phyloP scores from a whole-genome alignment of 2,888 invertebrate genomes.

The Lymantria monacha region DNA sequence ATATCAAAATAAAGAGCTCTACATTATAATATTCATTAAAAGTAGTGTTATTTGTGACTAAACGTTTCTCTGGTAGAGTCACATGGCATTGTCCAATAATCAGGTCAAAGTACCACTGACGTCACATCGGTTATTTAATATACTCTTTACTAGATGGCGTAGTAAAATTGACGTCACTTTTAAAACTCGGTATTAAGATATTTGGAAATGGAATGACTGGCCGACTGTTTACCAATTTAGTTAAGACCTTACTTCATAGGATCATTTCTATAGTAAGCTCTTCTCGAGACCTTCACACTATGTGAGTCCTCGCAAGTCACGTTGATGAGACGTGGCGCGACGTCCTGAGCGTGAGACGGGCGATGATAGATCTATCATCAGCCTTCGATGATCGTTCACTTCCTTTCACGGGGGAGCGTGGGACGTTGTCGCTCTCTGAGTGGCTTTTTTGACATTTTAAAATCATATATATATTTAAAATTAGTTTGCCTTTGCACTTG shows the following conservation, averaged over 20 bases:
- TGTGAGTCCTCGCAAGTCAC: slow-evolving; percentile 35
- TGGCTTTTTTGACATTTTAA: slow-evolving; percentile 12
- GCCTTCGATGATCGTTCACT: slow-evolving; percentile 46
- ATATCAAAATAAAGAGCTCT: too few species aligned
- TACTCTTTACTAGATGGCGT: slow-evolving; percentile 17
- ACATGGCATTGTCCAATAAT: too few species aligned
- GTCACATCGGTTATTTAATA: too few species aligned
- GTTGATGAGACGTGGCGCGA: slow-evolving; percentile 46
- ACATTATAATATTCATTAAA: too few species aligned
- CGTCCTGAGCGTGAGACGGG: slow-evolving; percentile 39
- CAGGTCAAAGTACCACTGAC: background rate
- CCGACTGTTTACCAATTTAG: background rate
- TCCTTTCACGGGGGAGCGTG: slow-evolving; percentile 23
- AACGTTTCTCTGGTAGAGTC: too few species aligned
- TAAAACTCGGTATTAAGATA: slow-evolving; percentile 11
- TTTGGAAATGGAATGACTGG: slow-evolving; percentile 12
- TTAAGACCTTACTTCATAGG: slow-evolving; percentile 43
- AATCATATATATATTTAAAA: too few species aligned
- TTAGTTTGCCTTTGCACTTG: too few species aligned
- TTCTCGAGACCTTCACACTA: slow-evolving; percentile 41
- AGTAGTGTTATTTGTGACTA: too few species aligned
- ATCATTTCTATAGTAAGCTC: slow-evolving; percentile 50
- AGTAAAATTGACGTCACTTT: slow-evolving; percentile 4
- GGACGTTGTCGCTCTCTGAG: slow-evolving; percentile 24
- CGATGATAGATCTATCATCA: slow-evolving; percentile 22